Evolutionary conservation across 2,888 invertebrate species (phyloP).

Genomic region (Glyphotaelius pellucidus): DNA sequence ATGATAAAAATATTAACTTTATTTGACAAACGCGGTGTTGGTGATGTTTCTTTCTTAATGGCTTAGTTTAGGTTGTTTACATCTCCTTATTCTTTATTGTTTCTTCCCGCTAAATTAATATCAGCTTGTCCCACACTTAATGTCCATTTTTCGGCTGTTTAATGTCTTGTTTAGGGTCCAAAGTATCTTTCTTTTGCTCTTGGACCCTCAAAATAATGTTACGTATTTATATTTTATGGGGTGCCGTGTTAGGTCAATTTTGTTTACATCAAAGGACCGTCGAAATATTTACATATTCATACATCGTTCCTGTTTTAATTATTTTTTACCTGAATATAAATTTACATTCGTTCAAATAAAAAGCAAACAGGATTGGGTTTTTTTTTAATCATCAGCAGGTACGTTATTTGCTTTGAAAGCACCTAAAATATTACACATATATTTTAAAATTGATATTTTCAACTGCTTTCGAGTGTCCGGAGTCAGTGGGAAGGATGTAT

Average conservation of each 20-base stretch:
- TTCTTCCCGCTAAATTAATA: slow-evolving; percentile 44
- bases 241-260: not conserved
- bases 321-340: not conserved
- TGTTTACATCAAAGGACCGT: not conserved
- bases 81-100: slow-evolving; percentile 38
- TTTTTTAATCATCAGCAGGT: not conserved
- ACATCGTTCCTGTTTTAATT: not conserved
- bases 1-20: not conserved
- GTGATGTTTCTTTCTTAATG: slow-evolving; percentile 40
- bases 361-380: not conserved
- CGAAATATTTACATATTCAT: slow-evolving; percentile 11
- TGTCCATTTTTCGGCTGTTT: not conserved
- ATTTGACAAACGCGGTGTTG: not conserved
- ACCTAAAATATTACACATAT: not conserved
- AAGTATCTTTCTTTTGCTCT: not conserved
- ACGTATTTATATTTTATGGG: not conserved
- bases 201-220: not conserved
- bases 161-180: slow-evolving; percentile 14
- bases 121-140: slow-evolving; percentile 21
- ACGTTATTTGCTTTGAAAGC: not conserved
- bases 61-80: slow-evolving; percentile 26
- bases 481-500: too few species aligned
- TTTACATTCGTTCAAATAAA: not conserved
- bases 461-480: too few species aligned
- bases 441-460: too few species aligned